A percentile compares a stretch with the other conserved stretches of the same genome.
phyloP scores from a whole-genome alignment of 2,113 vertebrate species.

The Pleuronectes platessa region DNA sequence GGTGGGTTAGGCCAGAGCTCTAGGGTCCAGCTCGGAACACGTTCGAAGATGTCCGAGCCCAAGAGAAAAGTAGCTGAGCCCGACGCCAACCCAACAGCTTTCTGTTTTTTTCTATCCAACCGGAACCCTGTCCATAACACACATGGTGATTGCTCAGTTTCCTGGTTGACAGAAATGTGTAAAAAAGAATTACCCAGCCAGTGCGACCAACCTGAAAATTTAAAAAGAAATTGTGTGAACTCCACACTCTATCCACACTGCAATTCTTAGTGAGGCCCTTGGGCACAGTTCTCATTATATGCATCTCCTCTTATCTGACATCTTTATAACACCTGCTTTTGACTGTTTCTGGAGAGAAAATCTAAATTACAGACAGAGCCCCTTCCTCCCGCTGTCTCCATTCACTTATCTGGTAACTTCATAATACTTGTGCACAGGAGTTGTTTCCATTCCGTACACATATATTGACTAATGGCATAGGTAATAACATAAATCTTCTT shows the following conservation, averaged over 20 bases:
- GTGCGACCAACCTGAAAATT: too few species aligned
- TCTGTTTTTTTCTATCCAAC: too few species aligned
- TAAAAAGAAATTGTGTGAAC: neutral
- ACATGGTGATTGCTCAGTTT: too few species aligned
- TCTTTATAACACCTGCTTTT: neutral
- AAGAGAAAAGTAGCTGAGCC: neutral
- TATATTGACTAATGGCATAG: conserved; percentile 36
- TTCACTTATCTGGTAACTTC: conserved; percentile 29
- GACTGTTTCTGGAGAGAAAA: neutral
- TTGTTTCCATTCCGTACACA: conserved; percentile 23
- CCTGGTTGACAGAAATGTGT: too few species aligned
- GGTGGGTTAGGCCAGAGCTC: too few species aligned
- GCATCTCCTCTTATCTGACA: neutral
- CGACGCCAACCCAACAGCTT: neutral
- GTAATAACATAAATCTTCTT: conserved; percentile 60
- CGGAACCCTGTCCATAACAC: too few species aligned
- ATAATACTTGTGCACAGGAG: conserved; percentile 24
- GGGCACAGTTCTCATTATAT: too few species aligned
- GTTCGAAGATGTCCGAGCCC: too few species aligned
- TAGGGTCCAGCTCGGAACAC: too few species aligned
- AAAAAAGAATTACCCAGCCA: too few species aligned
- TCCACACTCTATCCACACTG: neutral
- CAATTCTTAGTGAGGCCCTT: neutral
- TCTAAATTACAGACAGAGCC: neutral
- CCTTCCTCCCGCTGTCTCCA: conserved; percentile 16